Conservation (phyloP, 1,140 invertebrate species). For the Drosophila melanica region DNA sequence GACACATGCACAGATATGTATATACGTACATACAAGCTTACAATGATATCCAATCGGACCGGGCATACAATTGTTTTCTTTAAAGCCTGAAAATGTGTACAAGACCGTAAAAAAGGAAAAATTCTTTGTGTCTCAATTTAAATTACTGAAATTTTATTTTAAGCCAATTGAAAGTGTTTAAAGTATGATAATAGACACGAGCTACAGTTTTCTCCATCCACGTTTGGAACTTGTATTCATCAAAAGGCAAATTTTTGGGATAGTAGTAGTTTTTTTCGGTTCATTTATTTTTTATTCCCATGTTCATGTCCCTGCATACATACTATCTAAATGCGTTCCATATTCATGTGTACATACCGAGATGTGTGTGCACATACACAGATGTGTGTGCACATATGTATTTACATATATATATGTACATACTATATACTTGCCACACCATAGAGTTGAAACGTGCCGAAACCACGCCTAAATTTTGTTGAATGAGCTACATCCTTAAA, state of each 20-base stretch:
- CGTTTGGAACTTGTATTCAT: too few relatives aligned
- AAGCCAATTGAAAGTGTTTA: background rate
- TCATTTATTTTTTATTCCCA: background rate
- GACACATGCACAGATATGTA: background rate
- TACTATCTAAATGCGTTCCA: constrained; percentile 13
- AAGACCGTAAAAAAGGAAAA: background rate
- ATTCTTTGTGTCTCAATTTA: background rate
- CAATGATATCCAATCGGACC: background rate
- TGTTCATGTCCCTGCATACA: background rate
- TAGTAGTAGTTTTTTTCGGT: background rate
- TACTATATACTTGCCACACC: background rate
- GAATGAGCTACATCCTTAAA: constrained; percentile 37
- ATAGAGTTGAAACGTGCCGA: constrained; percentile 38
- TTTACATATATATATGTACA: constrained; percentile 1
- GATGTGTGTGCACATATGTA: background rate
- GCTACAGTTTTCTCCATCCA: too few relatives aligned
- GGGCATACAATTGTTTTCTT: constrained; percentile 21
- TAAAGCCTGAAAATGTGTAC: constrained; percentile 26
- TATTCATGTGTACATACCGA: constrained; percentile 18
- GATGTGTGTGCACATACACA: constrained; percentile 1
- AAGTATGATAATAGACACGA: background rate
- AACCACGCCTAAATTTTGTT: constrained; percentile 39
- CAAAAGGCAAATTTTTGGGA: background rate
- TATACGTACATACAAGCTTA: background rate
- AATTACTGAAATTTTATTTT: too few relatives aligned